Conservation (phyloP, 2,797 vertebrate genomes). For the Columba guinea region DNA sequence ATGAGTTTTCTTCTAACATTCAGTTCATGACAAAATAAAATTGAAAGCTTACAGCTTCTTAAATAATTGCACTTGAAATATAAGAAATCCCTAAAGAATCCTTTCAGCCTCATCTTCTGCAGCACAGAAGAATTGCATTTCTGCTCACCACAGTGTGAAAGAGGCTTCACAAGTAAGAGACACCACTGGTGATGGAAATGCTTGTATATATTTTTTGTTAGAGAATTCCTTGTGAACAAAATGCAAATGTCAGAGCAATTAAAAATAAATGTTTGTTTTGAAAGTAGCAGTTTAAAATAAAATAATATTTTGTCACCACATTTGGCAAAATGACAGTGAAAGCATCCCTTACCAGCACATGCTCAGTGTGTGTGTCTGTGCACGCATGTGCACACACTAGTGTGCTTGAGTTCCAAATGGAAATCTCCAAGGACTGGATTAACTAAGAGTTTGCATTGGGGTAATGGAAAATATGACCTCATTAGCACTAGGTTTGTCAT, state of each 20-base stretch:
- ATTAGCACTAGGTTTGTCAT: conserved; percentile 80
- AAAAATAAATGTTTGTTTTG: neutral
- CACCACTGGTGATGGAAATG: neutral
- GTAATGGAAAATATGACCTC: conserved; percentile 81
- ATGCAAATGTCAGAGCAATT: conserved; percentile 7
- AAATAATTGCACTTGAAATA: conserved; percentile 60
- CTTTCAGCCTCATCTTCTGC: conserved; percentile 18
- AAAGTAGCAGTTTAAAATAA: neutral
- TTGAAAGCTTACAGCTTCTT: conserved; percentile 55
- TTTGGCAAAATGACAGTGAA: neutral
- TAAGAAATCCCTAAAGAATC: conserved; percentile 30
- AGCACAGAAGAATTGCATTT: conserved; percentile 29
- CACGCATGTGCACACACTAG: neutral
- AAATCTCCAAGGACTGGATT: conserved; percentile 64
- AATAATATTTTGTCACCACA: neutral
- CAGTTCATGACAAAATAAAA: conserved; percentile 56
- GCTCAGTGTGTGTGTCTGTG: neutral
- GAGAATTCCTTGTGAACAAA: conserved; percentile 9
- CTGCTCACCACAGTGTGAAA: conserved; percentile 44
- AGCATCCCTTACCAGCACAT: neutral
- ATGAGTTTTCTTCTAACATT: conserved; percentile 53
- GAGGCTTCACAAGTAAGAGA: conserved; percentile 5
- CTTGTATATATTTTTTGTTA: neutral
- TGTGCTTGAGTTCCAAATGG: neutral
- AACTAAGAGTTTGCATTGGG: conserved; percentile 68